These are phyloP conservation scores for Azemiops feae DNA, from an alignment of 2,113 vertebrate genomes.

Conservation along the genomic window DNA sequence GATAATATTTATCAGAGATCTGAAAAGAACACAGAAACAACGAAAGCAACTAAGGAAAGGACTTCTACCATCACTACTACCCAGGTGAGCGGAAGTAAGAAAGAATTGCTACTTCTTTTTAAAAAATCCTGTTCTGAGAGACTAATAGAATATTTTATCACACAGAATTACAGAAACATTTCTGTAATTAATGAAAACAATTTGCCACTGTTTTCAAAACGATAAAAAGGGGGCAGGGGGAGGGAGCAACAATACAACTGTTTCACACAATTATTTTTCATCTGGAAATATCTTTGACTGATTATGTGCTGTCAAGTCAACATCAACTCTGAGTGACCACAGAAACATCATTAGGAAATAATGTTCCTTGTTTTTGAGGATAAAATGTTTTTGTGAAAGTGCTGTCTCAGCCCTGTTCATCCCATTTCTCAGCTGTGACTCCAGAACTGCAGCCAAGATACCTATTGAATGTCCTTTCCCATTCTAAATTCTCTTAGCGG, in stretches of 20 bases:
- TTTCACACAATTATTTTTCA: neutral
- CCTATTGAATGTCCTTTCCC: too few species aligned
- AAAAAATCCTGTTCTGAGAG: too few species aligned
- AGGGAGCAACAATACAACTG: too few species aligned
- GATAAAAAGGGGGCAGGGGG: too few species aligned
- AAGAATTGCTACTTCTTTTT: neutral
- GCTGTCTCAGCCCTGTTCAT: too few species aligned
- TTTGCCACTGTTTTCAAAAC: neutral
- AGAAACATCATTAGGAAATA: neutral
- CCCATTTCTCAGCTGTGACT: too few species aligned
- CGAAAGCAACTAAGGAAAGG: neutral
- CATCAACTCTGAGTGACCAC: too few species aligned
- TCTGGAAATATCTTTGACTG: neutral
- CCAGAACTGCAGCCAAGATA: too few species aligned
- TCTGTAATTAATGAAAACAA: neutral
- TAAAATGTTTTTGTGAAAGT: too few species aligned
- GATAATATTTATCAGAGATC: neutral
- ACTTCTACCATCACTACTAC: too few species aligned
- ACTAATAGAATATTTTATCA: neutral
- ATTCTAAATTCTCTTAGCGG: too few species aligned
- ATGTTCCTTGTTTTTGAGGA: neutral
- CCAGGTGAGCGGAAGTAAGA: neutral
- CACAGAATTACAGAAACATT: neutral
- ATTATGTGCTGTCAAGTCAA: too few species aligned
- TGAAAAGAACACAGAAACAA: neutral